Evolutionary conservation across 2,113 vertebrate genomes (phyloP).

Genomic region (Periophthalmus modestus): DNA sequence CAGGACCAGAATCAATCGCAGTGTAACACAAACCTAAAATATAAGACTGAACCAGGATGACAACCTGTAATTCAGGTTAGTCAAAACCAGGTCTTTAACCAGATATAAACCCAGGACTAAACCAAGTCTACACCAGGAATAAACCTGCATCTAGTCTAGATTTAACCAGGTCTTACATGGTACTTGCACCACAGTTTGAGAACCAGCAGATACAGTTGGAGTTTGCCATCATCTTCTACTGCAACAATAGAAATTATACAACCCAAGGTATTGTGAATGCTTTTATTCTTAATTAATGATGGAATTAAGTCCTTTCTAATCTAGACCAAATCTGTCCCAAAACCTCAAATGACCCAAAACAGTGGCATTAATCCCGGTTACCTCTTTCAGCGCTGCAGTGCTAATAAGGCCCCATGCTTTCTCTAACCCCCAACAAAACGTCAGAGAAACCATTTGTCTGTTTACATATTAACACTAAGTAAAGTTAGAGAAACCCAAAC

Average conservation of each 20-base stretch:
- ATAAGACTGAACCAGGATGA: too few species aligned
- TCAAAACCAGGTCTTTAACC: background rate
- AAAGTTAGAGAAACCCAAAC: background rate
- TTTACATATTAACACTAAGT: background rate
- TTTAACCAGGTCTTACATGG: background rate
- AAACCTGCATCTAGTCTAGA: background rate
- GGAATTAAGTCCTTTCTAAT: constrained; percentile 18
- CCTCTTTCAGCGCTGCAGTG: background rate
- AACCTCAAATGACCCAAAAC: constrained; percentile 57
- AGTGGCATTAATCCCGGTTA: constrained; percentile 52
- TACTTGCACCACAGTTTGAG: background rate
- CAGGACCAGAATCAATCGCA: too few species aligned
- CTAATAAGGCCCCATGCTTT: background rate
- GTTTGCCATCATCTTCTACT: background rate
- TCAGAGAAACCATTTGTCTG: background rate
- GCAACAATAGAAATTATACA: constrained; percentile 1
- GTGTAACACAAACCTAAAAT: too few species aligned
- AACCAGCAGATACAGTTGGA: background rate
- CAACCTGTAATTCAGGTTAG: too few species aligned
- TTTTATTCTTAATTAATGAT: constrained; percentile 18
- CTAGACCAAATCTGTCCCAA: constrained; percentile 21
- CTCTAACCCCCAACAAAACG: background rate
- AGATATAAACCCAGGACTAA: background rate
- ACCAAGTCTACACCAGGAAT: background rate
- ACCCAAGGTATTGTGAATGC: constrained; percentile 1